A percentile compares a stretch with the other conserved stretches of the same genome.
phyloP scores from a whole-genome alignment of 2,113 vertebrate genomes.

The Clupea harengus region DNA sequence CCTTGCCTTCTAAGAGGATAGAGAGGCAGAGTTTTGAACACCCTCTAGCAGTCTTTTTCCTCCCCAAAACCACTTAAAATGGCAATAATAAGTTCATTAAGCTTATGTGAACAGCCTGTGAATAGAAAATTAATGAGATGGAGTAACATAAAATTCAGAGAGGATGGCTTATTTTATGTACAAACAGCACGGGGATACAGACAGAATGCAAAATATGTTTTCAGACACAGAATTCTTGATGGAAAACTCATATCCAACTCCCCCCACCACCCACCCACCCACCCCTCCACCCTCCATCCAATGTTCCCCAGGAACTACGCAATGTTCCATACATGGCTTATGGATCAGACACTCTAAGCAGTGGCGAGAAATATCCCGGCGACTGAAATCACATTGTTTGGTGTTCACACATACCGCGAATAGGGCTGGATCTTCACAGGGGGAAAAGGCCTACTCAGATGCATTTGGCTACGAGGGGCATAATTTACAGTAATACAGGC shows the following conservation, averaged over 20 bases:
- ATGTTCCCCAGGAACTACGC: background rate
- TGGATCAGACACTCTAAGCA: background rate
- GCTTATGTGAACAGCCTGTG: constrained; percentile 43
- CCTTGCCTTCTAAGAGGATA: constrained; percentile 22
- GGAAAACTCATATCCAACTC: background rate
- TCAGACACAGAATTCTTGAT: constrained; percentile 26
- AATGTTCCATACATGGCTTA: background rate
- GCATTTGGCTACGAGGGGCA: background rate
- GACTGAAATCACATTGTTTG: background rate
- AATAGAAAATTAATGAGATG: constrained; percentile 43
- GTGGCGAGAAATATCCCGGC: background rate
- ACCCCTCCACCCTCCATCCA: background rate
- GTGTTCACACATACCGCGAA: background rate
- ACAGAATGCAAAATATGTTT: constrained; percentile 21
- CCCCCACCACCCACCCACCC: background rate
- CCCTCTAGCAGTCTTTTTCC: constrained; percentile 30
- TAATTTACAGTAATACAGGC: background rate
- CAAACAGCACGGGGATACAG: constrained; percentile 33
- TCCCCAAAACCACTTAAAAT: constrained; percentile 29
- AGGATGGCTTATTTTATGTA: constrained; percentile 42
- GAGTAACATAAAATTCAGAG: constrained; percentile 37
- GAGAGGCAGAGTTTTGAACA: constrained; percentile 28
- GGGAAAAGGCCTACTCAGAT: background rate
- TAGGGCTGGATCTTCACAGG: background rate
- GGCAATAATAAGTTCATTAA: constrained; percentile 47